phyloP scores from a whole-genome alignment of 2,888 invertebrate genomes.

The Mythimna pallens region DNA sequence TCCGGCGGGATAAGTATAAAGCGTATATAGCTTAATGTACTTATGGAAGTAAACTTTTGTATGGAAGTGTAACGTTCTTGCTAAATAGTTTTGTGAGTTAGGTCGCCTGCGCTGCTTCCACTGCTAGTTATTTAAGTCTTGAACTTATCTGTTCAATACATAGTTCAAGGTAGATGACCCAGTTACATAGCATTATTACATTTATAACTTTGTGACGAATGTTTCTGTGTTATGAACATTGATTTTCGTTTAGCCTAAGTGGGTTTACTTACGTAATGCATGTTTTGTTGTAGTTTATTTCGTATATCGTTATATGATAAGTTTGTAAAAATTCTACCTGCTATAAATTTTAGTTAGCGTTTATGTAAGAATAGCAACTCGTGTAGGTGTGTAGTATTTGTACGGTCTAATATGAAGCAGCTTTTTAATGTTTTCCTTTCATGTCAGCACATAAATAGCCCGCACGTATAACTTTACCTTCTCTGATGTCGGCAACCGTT shows the following conservation, averaged over 20 bases:
- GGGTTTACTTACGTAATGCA: conserved; percentile 1
- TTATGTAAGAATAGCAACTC: background rate
- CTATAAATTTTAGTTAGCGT: background rate
- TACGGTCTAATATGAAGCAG: conserved; percentile 20
- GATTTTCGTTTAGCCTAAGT: conserved; percentile 47
- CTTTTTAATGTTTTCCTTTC: conserved; percentile 19
- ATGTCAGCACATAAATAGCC: conserved; percentile 32
- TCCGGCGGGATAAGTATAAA: conserved; percentile 77
- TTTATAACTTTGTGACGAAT: conserved; percentile 46
- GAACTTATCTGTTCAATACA: conserved; percentile 47
- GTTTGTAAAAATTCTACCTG: conserved; percentile 3
- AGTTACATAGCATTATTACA: conserved; percentile 49
- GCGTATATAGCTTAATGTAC: conserved; percentile 76
- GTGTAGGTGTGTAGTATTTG: conserved; percentile 9
- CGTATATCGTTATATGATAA: conserved; percentile 6
- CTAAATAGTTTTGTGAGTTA: conserved; percentile 55
- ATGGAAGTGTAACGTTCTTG: conserved; percentile 57
- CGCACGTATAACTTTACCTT: conserved; percentile 20
- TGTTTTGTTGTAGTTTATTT: conserved; percentile 24
- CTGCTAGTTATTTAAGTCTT: conserved; percentile 25
- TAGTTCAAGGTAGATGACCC: conserved; percentile 55
- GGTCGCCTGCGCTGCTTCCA: conserved; percentile 25
- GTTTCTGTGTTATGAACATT: conserved; percentile 34
- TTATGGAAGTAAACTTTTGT: conserved; percentile 67
- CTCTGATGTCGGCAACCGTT: conserved; percentile 40